Evolutionary conservation across 2,113 vertebrate genomes (phyloP).

Genomic region (Cottus gobio): DNA sequence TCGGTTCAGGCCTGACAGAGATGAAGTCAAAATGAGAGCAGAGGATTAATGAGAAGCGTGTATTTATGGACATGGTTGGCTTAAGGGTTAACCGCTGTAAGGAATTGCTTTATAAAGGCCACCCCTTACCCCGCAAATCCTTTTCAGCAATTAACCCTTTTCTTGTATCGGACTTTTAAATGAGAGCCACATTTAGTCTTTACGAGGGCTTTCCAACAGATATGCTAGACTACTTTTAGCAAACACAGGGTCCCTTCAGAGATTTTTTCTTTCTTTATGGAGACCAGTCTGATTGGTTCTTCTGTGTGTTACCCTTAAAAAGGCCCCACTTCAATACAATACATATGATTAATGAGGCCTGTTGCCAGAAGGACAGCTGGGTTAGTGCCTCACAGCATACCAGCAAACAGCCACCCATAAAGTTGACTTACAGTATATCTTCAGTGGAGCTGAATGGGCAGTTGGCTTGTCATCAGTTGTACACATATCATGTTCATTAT

Average conservation of each 20-base stretch:
- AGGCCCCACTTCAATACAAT: constrained; percentile 67
- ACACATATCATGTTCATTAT: neutral
- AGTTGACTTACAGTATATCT: constrained; percentile 49
- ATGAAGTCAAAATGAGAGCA: constrained; percentile 36
- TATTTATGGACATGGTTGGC: constrained; percentile 23
- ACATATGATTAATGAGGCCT: constrained; percentile 80
- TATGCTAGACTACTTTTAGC: constrained; percentile 19
- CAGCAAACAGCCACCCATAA: constrained; percentile 55
- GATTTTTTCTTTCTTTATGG: constrained; percentile 7
- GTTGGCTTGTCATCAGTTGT: constrained; percentile 3
- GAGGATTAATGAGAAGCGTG: constrained; percentile 37
- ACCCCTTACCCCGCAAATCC: neutral
- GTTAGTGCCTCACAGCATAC: constrained; percentile 60
- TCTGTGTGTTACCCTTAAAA: constrained; percentile 44
- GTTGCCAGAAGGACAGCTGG: constrained; percentile 66
- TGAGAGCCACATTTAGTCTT: neutral
- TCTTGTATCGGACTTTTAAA: constrained; percentile 1
- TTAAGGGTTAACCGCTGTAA: constrained; percentile 21
- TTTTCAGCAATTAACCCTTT: neutral
- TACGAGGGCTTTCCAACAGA: constrained; percentile 8
- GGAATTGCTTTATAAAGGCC: neutral
- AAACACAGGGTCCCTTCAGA: constrained; percentile 15
- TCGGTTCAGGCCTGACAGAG: constrained; percentile 8
- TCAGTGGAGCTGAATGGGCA: constrained; percentile 27
- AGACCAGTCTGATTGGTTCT: constrained; percentile 38